Base-by-base conservation (phyloP, 1,140 invertebrate genomes). In the Kradibia gibbosae region DNA sequence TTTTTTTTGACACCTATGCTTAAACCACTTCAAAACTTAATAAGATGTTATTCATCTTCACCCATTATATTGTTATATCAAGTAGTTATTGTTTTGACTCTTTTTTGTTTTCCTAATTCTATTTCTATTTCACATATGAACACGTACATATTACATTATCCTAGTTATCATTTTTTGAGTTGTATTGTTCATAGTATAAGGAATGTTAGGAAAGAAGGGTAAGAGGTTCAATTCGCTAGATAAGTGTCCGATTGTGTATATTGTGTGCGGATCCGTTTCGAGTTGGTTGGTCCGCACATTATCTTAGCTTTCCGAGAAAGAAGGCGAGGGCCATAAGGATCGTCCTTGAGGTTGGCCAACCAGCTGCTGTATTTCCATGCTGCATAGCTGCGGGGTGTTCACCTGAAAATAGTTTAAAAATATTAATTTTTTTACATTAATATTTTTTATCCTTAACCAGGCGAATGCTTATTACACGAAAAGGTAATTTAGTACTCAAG, bases 341-440 rank as follows among this genome's bases (percentile, higher is more conserved):
- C 77, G 90, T 90, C 79, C 89, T 88, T 72, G 89, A 90, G 78
- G 88, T 89, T 62, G 90, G 89, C 82, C 87, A 89, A 79, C 90
- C 89, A 39, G 89, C 89, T 70, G 89, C 90, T 77, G 90, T 92
- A 84, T 92, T 92, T 42, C 95, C 95, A 85, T 96, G 95, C 89
- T 96, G 95, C 95, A 96, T 96, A 13, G 96, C 96, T 55, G 95
- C 95, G 82, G 95, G 96, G 89, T 96, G 95, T 87, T 96, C 96
- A 83, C 95, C 96, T 96, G 92, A 78, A 86, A 92, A 91, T 20
- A 67, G 62, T 67, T 67, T 39, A 39, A 11, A 60, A 20, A 39
- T 31, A 39, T 20, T 36, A n/a, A n/a, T n/a, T 36, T 65, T 36
- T 22, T 65, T 36, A 57, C n/a, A 5, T 57, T 25, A n/a, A n/a